Conservation (phyloP, 2,888 invertebrate genomes). For the Xanthia togata region DNA sequence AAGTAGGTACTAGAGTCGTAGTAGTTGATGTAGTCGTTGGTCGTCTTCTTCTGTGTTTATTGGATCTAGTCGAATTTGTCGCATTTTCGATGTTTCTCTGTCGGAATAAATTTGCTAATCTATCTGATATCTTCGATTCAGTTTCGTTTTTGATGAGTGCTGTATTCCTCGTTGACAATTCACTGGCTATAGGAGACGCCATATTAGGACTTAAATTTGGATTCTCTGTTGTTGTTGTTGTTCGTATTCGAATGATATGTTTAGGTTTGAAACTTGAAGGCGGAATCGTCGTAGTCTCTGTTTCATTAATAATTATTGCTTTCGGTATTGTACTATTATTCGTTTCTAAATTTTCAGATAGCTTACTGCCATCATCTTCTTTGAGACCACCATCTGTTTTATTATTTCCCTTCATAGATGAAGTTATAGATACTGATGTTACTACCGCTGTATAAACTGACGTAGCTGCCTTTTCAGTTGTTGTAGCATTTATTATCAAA, state of each 20-base stretch:
- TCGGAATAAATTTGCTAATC: conserved; percentile 77
- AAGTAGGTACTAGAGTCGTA: conserved; percentile 63
- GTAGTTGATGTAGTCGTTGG: conserved; percentile 86
- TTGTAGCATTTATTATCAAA: conserved; percentile 77
- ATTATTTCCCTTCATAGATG: conserved; percentile 87
- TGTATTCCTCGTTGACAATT: conserved; percentile 71
- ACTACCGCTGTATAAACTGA: conserved; percentile 89
- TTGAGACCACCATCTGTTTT: conserved; percentile 79
- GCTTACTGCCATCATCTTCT: conserved; percentile 79
- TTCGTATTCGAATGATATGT: conserved; percentile 85
- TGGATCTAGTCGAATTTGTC: conserved; percentile 77
- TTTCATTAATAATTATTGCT: conserved; percentile 73
- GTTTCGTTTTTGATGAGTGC: conserved; percentile 71
- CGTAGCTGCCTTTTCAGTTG: conserved; percentile 87
- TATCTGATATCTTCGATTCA: conserved; percentile 77
- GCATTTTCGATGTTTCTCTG: conserved; percentile 77
- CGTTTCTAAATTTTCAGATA: conserved; percentile 62
- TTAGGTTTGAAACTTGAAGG: conserved; percentile 73
- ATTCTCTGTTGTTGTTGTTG: conserved; percentile 85
- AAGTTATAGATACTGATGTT: conserved; percentile 89
- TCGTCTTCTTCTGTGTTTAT: conserved; percentile 82
- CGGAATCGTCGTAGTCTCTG: conserved; percentile 70
- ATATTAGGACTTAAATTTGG: conserved; percentile 72
- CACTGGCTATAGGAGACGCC: conserved; percentile 80
- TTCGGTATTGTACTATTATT: conserved; percentile 74